Conservation (phyloP, 1,140 invertebrate species). For the Augochlora pura region DNA sequence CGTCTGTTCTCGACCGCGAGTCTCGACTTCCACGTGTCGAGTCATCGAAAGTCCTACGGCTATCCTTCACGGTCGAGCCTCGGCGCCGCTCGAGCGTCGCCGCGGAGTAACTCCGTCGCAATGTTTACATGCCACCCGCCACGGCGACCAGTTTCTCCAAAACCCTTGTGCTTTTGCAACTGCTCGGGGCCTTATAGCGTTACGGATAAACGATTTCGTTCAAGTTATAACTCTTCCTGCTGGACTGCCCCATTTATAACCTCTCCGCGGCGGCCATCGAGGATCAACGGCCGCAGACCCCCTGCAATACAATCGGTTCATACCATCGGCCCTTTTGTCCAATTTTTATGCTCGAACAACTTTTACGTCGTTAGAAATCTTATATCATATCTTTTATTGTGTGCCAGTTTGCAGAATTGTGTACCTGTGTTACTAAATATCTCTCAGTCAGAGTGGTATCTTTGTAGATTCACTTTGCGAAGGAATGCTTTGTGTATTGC, state of each 20-base stretch:
- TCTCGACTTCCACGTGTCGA: conserved; percentile 25
- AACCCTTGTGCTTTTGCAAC: conserved; percentile 33
- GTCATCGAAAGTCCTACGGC: conserved; percentile 44
- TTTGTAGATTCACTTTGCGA: conserved; percentile 10
- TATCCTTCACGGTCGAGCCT: conserved; percentile 47
- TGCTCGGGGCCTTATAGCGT: conserved; percentile 10
- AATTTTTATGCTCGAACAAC: conserved; percentile 30
- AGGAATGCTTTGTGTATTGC: conserved; percentile 16
- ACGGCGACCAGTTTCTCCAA: conserved; percentile 60
- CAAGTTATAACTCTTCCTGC: conserved; percentile 28
- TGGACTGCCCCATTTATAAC: conserved; percentile 64
- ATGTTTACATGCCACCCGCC: conserved; percentile 78
- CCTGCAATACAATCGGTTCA: conserved; percentile 48
- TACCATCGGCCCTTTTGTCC: conserved; percentile 40
- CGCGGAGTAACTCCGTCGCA: conserved; percentile 61
- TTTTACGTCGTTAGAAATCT: conserved; percentile 12
- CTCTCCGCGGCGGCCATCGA: conserved; percentile 57
- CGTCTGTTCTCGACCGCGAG: conserved; percentile 32
- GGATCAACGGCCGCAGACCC: conserved; percentile 51
- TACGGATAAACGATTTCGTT: conserved; percentile 18
- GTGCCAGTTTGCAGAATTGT: background rate
- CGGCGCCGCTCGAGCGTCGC: conserved; percentile 54
- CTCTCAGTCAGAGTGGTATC: conserved; percentile 3
- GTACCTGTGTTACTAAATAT: conserved; percentile 27
- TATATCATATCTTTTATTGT: background rate